Conservation (phyloP, 2,113 vertebrate species). For the Paratilapia polleni region DNA sequence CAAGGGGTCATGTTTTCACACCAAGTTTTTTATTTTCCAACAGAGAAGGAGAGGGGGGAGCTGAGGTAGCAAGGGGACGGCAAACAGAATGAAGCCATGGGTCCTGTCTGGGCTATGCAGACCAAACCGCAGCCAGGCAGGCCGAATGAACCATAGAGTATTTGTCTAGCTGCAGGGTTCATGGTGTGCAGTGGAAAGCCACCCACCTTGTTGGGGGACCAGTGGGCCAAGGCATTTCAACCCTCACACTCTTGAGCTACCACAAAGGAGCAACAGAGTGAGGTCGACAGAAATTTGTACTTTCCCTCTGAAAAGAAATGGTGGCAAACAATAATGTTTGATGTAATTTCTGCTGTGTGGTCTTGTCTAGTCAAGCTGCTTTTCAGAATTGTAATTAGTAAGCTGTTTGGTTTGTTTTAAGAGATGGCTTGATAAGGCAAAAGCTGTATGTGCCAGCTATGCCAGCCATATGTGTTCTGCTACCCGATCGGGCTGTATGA, state of each 20-base stretch:
- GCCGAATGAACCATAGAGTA: conserved; percentile 70
- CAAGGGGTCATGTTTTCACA: conserved; percentile 62
- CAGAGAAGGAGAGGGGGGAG: conserved; percentile 17
- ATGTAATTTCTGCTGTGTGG: conserved; percentile 48
- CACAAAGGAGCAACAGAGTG: conserved; percentile 28
- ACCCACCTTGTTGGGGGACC: conserved; percentile 80
- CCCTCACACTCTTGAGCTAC: conserved; percentile 41
- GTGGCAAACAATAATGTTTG: conserved; percentile 22
- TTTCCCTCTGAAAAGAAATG: conserved; percentile 34
- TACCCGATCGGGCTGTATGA: neutral
- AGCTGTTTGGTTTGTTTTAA: conserved; percentile 31
- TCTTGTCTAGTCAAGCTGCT: conserved; percentile 42
- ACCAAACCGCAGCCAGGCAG: conserved; percentile 67
- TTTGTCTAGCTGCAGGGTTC: conserved; percentile 79
- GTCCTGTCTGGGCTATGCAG: conserved; percentile 59
- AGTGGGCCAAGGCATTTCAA: conserved; percentile 57
- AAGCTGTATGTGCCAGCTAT: neutral
- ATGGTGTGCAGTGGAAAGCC: conserved; percentile 73
- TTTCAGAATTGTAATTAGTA: conserved; percentile 35
- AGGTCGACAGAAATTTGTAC: conserved; percentile 46
- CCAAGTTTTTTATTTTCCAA: conserved; percentile 57
- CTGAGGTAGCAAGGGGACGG: conserved; percentile 53
- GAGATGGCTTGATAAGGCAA: conserved; percentile 47
- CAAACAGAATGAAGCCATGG: conserved; percentile 73
- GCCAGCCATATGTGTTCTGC: neutral